These are phyloP conservation scores for Apostichopus californicus DNA, from an alignment of 35 echinoderm and acorn worm genomes.

Conservation along the genomic window DNA sequence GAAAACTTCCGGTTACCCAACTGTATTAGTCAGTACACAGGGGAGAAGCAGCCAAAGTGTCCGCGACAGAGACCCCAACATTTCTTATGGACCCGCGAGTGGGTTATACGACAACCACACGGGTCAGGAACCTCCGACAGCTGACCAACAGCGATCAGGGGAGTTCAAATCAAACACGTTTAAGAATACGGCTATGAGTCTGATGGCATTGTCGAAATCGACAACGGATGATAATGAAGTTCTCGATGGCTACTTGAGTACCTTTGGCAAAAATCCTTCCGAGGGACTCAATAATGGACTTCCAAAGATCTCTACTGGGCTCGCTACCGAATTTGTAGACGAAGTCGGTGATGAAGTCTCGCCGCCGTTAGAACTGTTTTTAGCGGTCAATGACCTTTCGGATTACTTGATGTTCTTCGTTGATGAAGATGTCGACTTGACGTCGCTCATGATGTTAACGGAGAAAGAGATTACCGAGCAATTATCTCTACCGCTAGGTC, in stretches of 20 bases:
- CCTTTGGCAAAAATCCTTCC: conserved; percentile 6
- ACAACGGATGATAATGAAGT: background rate
- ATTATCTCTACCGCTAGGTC: conserved; percentile 71
- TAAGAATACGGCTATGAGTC: conserved; percentile 13
- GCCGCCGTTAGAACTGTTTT: conserved; percentile 78
- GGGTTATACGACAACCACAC: background rate
- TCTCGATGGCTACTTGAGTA: background rate
- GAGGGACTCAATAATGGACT: background rate
- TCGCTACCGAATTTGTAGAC: background rate
- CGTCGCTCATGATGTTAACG: conserved; percentile 72
- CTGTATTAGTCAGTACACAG: background rate
- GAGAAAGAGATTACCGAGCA: conserved; percentile 78
- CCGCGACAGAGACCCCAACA: conserved; percentile 12
- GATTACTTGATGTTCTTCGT: conserved; percentile 86
- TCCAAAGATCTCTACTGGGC: background rate
- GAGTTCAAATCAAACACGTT: background rate
- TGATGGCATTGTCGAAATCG: background rate
- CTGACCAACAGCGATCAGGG: background rate
- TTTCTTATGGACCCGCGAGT: conserved; percentile 5
- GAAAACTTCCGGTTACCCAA: background rate
- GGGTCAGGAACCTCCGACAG: background rate
- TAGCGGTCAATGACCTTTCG: conserved; percentile 71
- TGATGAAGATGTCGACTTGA: conserved; percentile 87
- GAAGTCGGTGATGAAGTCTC: conserved; percentile 39
- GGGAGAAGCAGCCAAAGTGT: background rate